A percentile compares a stretch with the other conserved stretches of the same genome.
These are phyloP conservation scores for Prenolepis imparis DNA, from an alignment of 2,888 invertebrate genomes.

Conservation along the genomic window DNA sequence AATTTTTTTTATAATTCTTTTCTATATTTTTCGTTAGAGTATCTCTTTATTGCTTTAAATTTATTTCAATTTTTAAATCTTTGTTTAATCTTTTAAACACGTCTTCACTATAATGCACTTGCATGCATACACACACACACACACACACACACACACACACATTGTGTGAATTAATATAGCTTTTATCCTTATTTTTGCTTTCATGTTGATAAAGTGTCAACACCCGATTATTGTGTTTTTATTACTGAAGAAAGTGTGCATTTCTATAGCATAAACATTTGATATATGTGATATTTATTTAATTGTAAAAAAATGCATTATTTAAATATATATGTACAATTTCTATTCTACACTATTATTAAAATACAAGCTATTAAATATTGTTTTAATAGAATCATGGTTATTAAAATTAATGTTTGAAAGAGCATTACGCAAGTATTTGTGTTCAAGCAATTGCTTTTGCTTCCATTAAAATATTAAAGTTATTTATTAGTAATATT, in stretches of 20 bases:
- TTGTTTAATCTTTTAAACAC: constrained; percentile 1
- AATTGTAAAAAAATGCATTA: background rate
- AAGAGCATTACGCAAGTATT: background rate
- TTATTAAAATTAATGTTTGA: background rate
- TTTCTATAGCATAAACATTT: constrained; percentile 16
- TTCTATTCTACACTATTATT: background rate
- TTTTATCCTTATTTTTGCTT: constrained; percentile 38
- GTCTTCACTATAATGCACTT: background rate
- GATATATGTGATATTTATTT: constrained; percentile 1
- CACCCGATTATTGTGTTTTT: constrained; percentile 36
- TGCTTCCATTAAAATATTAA: background rate
- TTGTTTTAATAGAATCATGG: background rate
- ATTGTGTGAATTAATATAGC: constrained; percentile 38
- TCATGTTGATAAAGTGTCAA: constrained; percentile 28
- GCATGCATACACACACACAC: too few relatives aligned
- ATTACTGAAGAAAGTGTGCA: background rate
- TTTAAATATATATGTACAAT: background rate
- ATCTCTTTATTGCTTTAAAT: background rate
- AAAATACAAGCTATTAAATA: background rate
- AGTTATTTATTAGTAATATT: constrained; percentile 23
- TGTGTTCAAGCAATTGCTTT: background rate
- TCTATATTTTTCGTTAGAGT: background rate
- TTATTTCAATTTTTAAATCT: constrained; percentile 9
- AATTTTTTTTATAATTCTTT: background rate
- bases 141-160: too few relatives aligned